These are phyloP conservation scores for Cylloceria caligata DNA, from an alignment of 2,888 invertebrate genomes.

Conservation along the genomic window DNA sequence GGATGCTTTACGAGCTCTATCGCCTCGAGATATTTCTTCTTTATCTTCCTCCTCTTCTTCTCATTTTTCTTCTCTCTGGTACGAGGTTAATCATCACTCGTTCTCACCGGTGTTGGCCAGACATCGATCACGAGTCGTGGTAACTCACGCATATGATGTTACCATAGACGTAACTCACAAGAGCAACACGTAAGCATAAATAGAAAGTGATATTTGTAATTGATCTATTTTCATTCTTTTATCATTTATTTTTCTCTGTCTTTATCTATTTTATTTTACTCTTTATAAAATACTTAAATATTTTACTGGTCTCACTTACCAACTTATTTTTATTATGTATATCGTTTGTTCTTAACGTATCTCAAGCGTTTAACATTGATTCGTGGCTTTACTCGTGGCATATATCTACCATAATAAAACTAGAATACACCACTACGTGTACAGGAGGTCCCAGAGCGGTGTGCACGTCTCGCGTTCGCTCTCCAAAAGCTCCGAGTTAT, in stretches of 20 bases:
- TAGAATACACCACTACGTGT: conserved; percentile 16
- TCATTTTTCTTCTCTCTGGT: conserved; percentile 21
- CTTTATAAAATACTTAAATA: too few species aligned
- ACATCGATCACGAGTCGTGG: conserved; percentile 18
- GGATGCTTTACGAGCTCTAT: conserved; percentile 25
- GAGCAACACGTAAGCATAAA: conserved; percentile 9
- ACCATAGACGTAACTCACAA: not conserved
- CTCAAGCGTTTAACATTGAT: conserved; percentile 11
- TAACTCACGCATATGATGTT: conserved; percentile 5
- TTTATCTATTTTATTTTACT: too few species aligned
- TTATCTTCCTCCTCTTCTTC: conserved; percentile 49
- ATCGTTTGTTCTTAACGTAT: too few species aligned
- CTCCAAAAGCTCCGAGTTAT: conserved; percentile 60
- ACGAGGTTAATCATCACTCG: conserved; percentile 46
- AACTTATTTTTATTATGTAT: too few species aligned
- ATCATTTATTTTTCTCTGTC: too few species aligned
- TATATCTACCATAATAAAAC: conserved; percentile 52
- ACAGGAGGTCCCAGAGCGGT: conserved; percentile 33
- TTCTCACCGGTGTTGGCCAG: conserved; percentile 19
- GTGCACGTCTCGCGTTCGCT: conserved; percentile 57
- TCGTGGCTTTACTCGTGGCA: not conserved
- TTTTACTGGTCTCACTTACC: too few species aligned
- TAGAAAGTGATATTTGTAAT: too few species aligned
- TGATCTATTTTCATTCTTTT: too few species aligned
- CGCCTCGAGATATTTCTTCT: conserved; percentile 31